These are phyloP conservation scores for Euleptes europaea DNA, from an alignment of 2,113 vertebrate species.

Conservation along the genomic window DNA sequence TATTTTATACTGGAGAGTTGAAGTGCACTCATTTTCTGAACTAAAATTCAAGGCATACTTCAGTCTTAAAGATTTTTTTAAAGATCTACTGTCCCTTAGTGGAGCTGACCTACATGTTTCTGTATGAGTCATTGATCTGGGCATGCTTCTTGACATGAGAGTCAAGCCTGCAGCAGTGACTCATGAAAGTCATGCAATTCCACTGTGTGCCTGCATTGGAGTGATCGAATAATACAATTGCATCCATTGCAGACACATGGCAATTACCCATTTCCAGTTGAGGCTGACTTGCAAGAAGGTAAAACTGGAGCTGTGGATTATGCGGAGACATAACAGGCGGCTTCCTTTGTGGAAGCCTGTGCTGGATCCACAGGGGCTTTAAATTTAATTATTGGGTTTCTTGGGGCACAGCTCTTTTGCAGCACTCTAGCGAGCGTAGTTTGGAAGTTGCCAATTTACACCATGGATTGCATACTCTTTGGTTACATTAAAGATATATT, in stretches of 20 bases:
- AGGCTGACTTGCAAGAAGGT: background rate
- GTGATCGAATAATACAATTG: background rate
- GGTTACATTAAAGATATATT: background rate
- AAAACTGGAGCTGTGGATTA: background rate
- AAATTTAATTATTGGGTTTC: background rate
- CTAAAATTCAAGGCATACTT: background rate
- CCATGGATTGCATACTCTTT: background rate
- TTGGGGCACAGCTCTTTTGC: background rate
- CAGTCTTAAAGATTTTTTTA: background rate
- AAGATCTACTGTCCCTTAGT: background rate
- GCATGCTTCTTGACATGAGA: background rate
- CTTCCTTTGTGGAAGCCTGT: background rate
- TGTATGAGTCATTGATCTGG: background rate
- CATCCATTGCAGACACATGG: too few relatives aligned
- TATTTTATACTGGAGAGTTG: background rate
- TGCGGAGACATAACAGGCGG: background rate
- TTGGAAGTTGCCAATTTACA: background rate
- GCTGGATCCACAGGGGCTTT: background rate
- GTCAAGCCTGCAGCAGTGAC: background rate
- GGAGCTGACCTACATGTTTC: background rate
- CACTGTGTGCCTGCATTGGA: background rate
- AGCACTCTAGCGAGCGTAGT: too few relatives aligned
- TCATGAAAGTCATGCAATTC: background rate
- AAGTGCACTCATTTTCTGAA: background rate
- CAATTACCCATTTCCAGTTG: background rate